phyloP scores from a whole-genome alignment of 2,888 invertebrate genomes.

The Drosophila ezoana region DNA sequence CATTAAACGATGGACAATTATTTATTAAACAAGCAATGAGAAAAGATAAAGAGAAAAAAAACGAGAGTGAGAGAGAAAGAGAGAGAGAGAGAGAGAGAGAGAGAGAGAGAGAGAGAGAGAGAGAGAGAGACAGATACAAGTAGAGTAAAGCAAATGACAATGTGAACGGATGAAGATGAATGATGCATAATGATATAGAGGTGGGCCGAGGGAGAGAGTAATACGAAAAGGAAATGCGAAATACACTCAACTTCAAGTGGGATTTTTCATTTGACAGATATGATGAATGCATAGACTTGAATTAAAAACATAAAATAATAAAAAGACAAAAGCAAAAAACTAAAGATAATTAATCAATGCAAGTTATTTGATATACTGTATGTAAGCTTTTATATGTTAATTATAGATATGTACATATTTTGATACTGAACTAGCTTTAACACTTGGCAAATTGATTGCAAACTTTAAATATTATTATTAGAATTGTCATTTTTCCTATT shows the following conservation, averaged over 20 bases:
- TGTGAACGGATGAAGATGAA: slow-evolving; percentile 59
- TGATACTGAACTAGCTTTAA: too few species aligned
- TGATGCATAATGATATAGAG: slow-evolving; percentile 37
- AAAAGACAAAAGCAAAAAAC: too few species aligned
- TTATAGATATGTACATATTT: too few species aligned
- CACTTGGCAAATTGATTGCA: too few species aligned
- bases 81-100: background rate
- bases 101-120: background rate
- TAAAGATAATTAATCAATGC: slow-evolving; percentile 43
- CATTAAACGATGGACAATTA: slow-evolving; percentile 68
- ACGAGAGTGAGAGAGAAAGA: slow-evolving; percentile 7
- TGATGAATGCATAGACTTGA: slow-evolving; percentile 48
- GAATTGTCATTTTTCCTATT: too few species aligned
- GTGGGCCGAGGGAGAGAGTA: slow-evolving; percentile 22
- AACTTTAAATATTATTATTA: too few species aligned
- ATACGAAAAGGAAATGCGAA: slow-evolving; percentile 49
- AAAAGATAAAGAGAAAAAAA: slow-evolving; percentile 2
- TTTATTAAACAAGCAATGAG: slow-evolving; percentile 65
- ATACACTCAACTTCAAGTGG: slow-evolving; percentile 29
- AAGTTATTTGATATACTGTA: slow-evolving; percentile 3
- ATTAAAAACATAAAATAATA: background rate
- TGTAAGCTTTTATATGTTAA: background rate
- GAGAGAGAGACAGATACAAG: background rate
- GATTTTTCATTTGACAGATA: slow-evolving; percentile 44
- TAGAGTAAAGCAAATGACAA: slow-evolving; percentile 32